A percentile compares a stretch with the other conserved stretches of the same genome.
Evolutionary conservation across 2,888 invertebrate species (phyloP).

Genomic region (Calameuta pallipes): DNA sequence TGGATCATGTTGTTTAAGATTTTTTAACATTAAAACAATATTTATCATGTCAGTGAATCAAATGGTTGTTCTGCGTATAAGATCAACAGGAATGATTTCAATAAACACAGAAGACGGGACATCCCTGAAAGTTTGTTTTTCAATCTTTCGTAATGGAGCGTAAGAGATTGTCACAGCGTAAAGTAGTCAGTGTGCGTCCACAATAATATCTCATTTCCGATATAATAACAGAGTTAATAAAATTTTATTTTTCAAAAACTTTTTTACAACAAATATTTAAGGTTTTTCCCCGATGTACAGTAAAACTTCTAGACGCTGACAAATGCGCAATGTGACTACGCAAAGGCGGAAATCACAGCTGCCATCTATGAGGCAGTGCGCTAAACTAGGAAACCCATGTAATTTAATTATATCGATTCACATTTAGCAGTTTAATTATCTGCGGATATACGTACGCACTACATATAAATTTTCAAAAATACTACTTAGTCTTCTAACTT

Average conservation of each 20-base stretch:
- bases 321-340: not conserved
- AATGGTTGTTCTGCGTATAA: slow-evolving; percentile 2
- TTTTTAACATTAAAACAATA: not conserved
- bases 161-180: too few species aligned
- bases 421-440: too few species aligned
- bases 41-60: not conserved
- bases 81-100: slow-evolving; percentile 18
- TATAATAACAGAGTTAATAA: not conserved
- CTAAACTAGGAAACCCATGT: not conserved
- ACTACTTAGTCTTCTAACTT: too few species aligned
- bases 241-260: not conserved
- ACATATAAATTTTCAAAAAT: too few species aligned
- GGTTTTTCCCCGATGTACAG: not conserved
- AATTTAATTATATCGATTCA: too few species aligned
- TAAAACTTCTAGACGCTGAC: not conserved
- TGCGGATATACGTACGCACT: too few species aligned
- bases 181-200: too few species aligned
- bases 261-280: not conserved
- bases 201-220: not conserved
- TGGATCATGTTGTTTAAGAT: not conserved
- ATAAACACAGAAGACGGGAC: slow-evolving; percentile 29
- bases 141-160: too few species aligned
- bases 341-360: not conserved
- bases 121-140: slow-evolving; percentile 27
- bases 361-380: not conserved